These are phyloP conservation scores for Drosophila repleta DNA, from an alignment of 1,140 invertebrate genomes.

Conservation along the genomic window DNA sequence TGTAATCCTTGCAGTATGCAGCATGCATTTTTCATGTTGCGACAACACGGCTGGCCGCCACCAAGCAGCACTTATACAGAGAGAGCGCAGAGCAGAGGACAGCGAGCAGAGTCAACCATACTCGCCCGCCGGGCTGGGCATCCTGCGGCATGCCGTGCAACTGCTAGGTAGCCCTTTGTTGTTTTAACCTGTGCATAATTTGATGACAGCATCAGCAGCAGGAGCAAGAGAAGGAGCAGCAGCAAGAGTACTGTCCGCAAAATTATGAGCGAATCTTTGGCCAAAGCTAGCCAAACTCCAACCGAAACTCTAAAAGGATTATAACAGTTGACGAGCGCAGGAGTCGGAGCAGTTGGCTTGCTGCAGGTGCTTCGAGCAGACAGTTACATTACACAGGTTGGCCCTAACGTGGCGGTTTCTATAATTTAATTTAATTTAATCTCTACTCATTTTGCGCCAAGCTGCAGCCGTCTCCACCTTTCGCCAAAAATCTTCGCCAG, in stretches of 20 bases:
- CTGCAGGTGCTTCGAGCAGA: neutral
- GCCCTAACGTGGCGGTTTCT: conserved; percentile 47
- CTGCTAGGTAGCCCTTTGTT: conserved; percentile 43
- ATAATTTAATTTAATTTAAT: conserved; percentile 74
- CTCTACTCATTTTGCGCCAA: conserved; percentile 51
- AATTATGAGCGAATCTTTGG: conserved; percentile 31
- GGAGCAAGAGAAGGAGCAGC: neutral
- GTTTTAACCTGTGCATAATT: conserved; percentile 67
- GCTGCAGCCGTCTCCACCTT: neutral
- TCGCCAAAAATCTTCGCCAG: conserved; percentile 23
- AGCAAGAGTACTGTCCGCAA: conserved; percentile 4
- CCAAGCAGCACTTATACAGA: conserved; percentile 7
- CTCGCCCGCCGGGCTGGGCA: neutral
- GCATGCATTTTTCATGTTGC: conserved; percentile 42
- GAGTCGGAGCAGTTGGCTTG: too few species aligned
- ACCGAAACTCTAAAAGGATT: conserved; percentile 21
- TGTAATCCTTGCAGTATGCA: conserved; percentile 2
- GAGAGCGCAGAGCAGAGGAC: neutral
- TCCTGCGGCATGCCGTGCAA: conserved; percentile 20
- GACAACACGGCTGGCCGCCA: neutral
- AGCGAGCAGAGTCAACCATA: neutral
- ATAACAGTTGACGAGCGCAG: conserved; percentile 1
- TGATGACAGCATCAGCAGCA: conserved; percentile 32
- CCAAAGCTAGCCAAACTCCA: conserved; percentile 25
- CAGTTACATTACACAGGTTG: neutral